phyloP scores from a whole-genome alignment of 2,113 vertebrate species.

The Sus scrofa region DNA sequence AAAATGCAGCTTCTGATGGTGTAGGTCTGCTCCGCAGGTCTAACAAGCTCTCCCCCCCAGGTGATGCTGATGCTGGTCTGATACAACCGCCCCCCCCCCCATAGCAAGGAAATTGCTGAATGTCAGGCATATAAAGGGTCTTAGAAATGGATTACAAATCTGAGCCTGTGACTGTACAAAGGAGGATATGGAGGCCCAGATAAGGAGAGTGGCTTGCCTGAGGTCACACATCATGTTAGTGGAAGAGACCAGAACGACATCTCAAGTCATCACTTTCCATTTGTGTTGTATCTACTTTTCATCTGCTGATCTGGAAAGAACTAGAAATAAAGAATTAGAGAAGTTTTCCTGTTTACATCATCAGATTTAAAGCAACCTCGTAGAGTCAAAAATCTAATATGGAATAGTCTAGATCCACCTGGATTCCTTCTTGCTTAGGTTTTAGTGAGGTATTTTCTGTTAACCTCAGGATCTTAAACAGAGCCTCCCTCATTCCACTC shows the following conservation, averaged over 20 bases:
- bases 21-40: neutral
- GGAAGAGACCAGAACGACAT: neutral
- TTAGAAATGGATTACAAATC: neutral
- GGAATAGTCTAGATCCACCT: neutral
- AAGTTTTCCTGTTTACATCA: neutral
- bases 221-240: neutral
- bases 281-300: neutral
- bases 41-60: neutral
- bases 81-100: neutral
- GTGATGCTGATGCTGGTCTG: neutral
- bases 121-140: neutral
- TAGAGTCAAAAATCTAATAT: neutral
- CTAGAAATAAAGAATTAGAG: neutral
- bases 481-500: neutral
- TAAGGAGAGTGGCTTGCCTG: neutral
- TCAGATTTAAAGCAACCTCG: conserved; percentile 15
- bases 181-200: neutral
- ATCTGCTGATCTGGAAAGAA: conserved; percentile 1
- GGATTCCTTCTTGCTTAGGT: conserved; percentile 14
- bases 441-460: conserved; percentile 6
- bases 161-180: neutral
- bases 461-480: neutral
- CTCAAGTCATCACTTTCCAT: conserved; percentile 14
- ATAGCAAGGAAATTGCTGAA: neutral
- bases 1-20: conserved; percentile 34